Percentiles rank a stretch among this genome's conserved stretches.
phyloP scores from a whole-genome alignment of 2,888 invertebrate genomes.

The Eledona agricola region DNA sequence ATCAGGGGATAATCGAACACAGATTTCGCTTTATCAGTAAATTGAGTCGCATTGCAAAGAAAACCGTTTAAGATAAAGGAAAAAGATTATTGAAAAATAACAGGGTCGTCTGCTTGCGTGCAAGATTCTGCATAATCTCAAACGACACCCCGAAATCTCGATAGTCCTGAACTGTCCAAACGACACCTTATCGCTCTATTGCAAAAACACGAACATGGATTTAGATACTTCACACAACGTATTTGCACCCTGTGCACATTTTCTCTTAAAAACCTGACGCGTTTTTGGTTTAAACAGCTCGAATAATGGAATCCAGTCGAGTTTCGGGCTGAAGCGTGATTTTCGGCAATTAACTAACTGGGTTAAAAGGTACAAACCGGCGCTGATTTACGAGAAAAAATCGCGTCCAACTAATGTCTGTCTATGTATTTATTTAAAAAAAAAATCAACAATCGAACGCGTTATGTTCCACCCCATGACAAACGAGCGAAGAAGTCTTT shows the following conservation, averaged over 20 bases:
- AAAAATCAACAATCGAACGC: no score
- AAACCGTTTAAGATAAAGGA: slow-evolving; percentile 45
- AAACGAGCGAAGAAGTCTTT: slow-evolving; percentile 15
- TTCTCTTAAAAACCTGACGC: no score
- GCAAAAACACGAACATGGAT: slow-evolving; percentile 43
- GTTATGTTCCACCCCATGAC: no score
- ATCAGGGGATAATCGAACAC: slow-evolving; percentile 42
- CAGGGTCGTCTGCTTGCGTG: slow-evolving; percentile 41
- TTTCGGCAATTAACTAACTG: no score
- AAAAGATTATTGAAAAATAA: slow-evolving; percentile 48
- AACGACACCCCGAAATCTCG: slow-evolving; percentile 43
- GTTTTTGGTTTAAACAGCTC: no score
- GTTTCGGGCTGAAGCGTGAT: no score
- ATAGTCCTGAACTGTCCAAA: slow-evolving; percentile 44
- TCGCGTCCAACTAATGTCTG: no score
- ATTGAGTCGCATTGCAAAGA: slow-evolving; percentile 45
- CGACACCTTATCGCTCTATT: slow-evolving; percentile 44
- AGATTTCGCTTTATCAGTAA: slow-evolving; percentile 45
- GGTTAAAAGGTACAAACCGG: no score
- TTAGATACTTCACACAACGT: slow-evolving; percentile 38
- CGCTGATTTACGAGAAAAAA: no score
- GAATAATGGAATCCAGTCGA: no score
- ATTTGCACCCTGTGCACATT: no score
- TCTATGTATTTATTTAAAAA: no score
- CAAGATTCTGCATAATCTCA: slow-evolving; percentile 45